Conservation (phyloP, 2,797 vertebrate species). For the Fratercula arctica region DNA sequence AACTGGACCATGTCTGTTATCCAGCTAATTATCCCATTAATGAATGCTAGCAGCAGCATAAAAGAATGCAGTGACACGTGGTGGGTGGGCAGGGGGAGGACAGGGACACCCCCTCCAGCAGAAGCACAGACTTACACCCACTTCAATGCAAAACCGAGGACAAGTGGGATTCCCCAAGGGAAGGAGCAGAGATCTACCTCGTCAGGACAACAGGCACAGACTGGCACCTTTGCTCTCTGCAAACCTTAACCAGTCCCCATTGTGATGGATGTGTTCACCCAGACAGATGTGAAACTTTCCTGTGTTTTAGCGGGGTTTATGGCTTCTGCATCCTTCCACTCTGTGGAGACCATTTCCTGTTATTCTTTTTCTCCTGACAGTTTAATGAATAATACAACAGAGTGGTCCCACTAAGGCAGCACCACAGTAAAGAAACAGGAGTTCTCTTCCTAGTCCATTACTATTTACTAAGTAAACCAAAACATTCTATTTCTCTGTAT, state of each 20-base stretch:
- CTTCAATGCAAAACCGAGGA: neutral
- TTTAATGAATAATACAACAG: neutral
- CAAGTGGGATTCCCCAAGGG: rapidly evolving
- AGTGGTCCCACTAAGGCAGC: neutral
- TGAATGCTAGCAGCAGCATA: neutral
- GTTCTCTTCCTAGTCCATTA: neutral
- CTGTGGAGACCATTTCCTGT: neutral
- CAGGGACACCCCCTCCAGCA: neutral
- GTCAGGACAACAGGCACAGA: neutral
- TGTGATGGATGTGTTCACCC: neutral
- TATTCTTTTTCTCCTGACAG: neutral
- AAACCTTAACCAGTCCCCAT: neutral
- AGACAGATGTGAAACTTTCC: neutral
- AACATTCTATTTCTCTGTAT: neutral
- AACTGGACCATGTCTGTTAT: neutral
- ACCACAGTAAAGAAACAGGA: neutral
- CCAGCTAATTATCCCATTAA: neutral
- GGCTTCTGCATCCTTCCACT: neutral
- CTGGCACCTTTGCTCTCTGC: rapidly evolving
- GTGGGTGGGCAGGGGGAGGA: neutral
- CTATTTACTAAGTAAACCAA: neutral
- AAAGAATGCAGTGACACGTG: rapidly evolving
- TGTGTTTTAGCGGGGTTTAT: neutral
- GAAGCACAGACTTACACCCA: neutral
- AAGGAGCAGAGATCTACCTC: neutral